Evolutionary conservation across 2,888 invertebrate genomes (phyloP).

Genomic region (Eubasilissa splendida): DNA sequence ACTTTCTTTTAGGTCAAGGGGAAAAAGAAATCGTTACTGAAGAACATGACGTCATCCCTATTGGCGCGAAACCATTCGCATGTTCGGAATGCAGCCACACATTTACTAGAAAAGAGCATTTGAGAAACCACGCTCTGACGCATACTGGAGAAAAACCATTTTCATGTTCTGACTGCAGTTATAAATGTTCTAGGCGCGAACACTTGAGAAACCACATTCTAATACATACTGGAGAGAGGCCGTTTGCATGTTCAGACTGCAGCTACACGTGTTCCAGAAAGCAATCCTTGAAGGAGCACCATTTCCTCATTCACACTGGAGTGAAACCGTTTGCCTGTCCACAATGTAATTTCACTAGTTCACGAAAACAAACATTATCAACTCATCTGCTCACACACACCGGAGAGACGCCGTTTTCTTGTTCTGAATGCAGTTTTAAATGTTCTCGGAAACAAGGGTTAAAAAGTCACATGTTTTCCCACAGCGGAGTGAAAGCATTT

Average conservation of each 20-base stretch:
- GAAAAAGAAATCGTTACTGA: background rate
- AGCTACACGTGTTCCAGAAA: background rate
- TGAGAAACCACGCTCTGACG: slow-evolving; percentile 12
- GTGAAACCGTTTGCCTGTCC: too few relatives aligned
- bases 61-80: slow-evolving; percentile 22
- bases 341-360: too few relatives aligned
- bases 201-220: background rate
- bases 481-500: too few relatives aligned
- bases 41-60: background rate
- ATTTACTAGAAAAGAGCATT: background rate
- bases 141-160: slow-evolving; percentile 41
- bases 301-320: too few relatives aligned
- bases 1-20: too few relatives aligned
- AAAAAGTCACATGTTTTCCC: too few relatives aligned
- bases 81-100: slow-evolving; percentile 18
- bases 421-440: too few relatives aligned
- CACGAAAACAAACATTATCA: too few relatives aligned
- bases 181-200: background rate
- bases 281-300: too few relatives aligned
- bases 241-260: background rate
- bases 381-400: too few relatives aligned
- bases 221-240: slow-evolving; percentile 7
- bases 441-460: too few relatives aligned
- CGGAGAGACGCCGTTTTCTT: too few relatives aligned
- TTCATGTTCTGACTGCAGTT: slow-evolving; percentile 12